phyloP scores from a whole-genome alignment of 2,797 vertebrate genomes.

The Pangasius larnaudii region DNA sequence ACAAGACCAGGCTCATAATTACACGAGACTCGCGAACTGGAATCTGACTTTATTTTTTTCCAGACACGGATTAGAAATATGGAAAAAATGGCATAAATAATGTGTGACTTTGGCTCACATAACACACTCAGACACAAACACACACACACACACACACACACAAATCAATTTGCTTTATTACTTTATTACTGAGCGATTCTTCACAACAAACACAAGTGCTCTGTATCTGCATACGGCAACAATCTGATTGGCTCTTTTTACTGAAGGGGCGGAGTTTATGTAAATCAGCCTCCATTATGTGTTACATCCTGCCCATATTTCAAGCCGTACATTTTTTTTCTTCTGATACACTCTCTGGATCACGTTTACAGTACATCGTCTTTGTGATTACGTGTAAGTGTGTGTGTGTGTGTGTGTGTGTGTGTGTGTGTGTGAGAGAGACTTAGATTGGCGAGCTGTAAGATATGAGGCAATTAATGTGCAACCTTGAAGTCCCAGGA shows the following conservation, averaged over 20 bases:
- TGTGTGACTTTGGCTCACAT: neutral
- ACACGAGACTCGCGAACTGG: neutral
- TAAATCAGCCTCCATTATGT: neutral
- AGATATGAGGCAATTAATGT: conserved; percentile 25
- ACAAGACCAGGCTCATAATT: neutral
- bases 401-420: conserved; percentile 28
- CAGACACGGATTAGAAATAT: neutral
- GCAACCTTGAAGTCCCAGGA: conserved; percentile 18
- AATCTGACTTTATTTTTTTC: neutral
- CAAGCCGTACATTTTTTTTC: too few species aligned
- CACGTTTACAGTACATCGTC: neutral
- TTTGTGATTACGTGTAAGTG: conserved; percentile 20
- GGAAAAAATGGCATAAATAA: neutral
- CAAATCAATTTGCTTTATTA: neutral
- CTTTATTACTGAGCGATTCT: neutral
- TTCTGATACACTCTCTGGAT: neutral
- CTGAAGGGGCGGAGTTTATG: neutral
- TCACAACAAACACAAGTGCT: neutral
- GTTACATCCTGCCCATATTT: neutral
- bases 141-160: neutral
- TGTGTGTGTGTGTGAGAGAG: conserved; percentile 23
- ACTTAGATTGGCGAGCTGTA: conserved; percentile 32
- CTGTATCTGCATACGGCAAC: neutral
- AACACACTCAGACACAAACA: neutral
- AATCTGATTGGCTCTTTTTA: neutral